These are phyloP conservation scores for Acanthiza pusilla DNA, from an alignment of 2,797 vertebrate species.

Conservation along the genomic window DNA sequence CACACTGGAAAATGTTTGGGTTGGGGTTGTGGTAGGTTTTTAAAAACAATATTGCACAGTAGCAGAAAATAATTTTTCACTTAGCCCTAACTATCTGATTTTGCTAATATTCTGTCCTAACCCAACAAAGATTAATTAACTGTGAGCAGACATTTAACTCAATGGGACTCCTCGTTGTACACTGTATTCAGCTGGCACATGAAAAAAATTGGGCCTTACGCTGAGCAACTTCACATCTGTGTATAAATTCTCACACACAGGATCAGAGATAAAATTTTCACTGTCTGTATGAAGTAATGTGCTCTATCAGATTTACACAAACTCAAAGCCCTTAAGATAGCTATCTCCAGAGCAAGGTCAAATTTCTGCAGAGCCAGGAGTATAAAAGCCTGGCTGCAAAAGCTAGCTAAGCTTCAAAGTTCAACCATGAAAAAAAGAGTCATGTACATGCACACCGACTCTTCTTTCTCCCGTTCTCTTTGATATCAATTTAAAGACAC, in stretches of 20 bases:
- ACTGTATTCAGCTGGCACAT: neutral
- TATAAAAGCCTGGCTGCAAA: neutral
- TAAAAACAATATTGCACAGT: neutral
- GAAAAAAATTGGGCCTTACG: neutral
- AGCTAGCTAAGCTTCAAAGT: conserved; percentile 9
- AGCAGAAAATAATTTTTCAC: neutral
- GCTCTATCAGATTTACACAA: neutral
- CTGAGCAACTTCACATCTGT: neutral
- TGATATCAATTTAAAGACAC: neutral
- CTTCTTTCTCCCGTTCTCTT: neutral
- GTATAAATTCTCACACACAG: neutral
- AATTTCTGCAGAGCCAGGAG: conserved; percentile 32
- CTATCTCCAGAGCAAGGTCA: conserved; percentile 21
- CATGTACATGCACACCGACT: neutral
- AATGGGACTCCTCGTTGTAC: neutral
- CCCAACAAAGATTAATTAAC: neutral
- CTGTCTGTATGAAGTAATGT: neutral
- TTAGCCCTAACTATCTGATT: neutral
- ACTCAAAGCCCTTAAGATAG: neutral
- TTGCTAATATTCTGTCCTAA: neutral
- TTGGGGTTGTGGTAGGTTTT: accelerated
- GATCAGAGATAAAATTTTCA: neutral
- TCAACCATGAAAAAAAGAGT: neutral
- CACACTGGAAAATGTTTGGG: neutral
- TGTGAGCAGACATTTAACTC: neutral